phyloP scores from a whole-genome alignment of 2,888 invertebrate genomes.

The Netelia fuscicornis region DNA sequence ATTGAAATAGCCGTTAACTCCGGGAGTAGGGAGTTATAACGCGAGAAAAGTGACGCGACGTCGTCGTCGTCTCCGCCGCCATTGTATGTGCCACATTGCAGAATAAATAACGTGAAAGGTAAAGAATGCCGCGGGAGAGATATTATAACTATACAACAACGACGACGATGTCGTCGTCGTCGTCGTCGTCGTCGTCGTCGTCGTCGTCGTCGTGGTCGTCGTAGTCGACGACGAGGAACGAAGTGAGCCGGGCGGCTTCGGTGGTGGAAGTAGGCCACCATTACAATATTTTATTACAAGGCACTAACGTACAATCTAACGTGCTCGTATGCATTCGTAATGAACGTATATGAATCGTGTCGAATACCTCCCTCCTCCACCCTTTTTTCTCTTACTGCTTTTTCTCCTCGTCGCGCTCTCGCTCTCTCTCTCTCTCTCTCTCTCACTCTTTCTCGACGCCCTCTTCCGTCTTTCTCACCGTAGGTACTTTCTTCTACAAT shows the following conservation, averaged over 20 bases:
- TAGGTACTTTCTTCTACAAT: slow-evolving; percentile 41
- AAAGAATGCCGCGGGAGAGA: slow-evolving; percentile 84
- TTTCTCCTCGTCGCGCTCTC: slow-evolving; percentile 23
- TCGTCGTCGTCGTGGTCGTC: slow-evolving; percentile 31
- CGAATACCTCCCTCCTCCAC: slow-evolving; percentile 72
- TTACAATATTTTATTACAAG: slow-evolving; percentile 83
- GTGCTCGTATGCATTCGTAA: slow-evolving; percentile 84
- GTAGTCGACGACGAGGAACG: slow-evolving; percentile 40
- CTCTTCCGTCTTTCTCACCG: slow-evolving; percentile 36
- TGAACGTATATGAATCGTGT: slow-evolving; percentile 84
- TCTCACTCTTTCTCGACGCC: slow-evolving; percentile 31
- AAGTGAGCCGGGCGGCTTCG: slow-evolving; percentile 57
- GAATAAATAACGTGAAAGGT: slow-evolving; percentile 81
- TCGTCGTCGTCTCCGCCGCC: slow-evolving; percentile 71
- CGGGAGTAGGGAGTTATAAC: slow-evolving; percentile 5
- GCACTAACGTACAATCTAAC: slow-evolving; percentile 85
- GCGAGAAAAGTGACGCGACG: slow-evolving; percentile 45
- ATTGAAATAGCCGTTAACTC: neutral
- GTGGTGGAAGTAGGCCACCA: slow-evolving; percentile 75
- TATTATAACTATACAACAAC: slow-evolving; percentile 77
- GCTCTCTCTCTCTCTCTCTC: slow-evolving; percentile 3
- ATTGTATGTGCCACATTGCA: slow-evolving; percentile 78
- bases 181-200: slow-evolving; percentile 53
- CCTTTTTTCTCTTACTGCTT: slow-evolving; percentile 36
- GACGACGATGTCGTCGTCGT: slow-evolving; percentile 45